Evolutionary conservation across 1,140 invertebrate genomes (phyloP), one percentile per base, ranked within the genome.

Genomic region (Battus philenor): DNA sequence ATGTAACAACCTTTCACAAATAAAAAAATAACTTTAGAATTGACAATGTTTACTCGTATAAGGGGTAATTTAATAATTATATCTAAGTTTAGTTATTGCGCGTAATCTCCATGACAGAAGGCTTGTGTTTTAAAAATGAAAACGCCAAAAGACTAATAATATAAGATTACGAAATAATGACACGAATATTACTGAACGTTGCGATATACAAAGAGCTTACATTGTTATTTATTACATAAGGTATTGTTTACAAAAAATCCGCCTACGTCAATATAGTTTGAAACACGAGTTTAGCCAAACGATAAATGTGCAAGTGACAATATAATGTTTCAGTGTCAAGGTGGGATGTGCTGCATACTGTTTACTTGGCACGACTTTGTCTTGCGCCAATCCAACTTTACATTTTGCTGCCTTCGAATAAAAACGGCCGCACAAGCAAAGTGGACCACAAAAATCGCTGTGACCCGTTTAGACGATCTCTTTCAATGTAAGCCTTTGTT

Each of bases 1-100:
- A 45, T 22, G 12, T 24, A 32, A 45, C 22, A 29, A 45, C 30
- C 12, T 53, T 54, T 2, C n/a, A 53, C 27, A 56, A 55, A 60
- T 41, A 30, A 1, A 53, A 67, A 46, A 16, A 54, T 53, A 31
- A 64, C 31, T 52, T 54, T 44, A 44, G 7, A 54, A 12, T 52
- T 54, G 45, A 29, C 44, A 45, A 67, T 44, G 22, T 54, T 54
- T 20, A 59, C 55, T 54, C 50, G 36, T 16, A 64, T 5, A 54
- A 59, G 68, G 44, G 59, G 56, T 44, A 43, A 57, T 4, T 57
- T 2, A 47, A 68, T 11, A 30, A 11, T 11, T 10, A 10, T 10
- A 24, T 7, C n/a, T n/a, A n/a, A n/a, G n/a, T n/a, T n/a, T n/a
- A n/a, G n/a, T n/a, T n/a, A n/a, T n/a, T n/a, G n/a, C n/a, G n/a